These are phyloP conservation scores for Sciurus vulgaris DNA, from an alignment of 2,797 vertebrate species.

Conservation along the genomic window DNA sequence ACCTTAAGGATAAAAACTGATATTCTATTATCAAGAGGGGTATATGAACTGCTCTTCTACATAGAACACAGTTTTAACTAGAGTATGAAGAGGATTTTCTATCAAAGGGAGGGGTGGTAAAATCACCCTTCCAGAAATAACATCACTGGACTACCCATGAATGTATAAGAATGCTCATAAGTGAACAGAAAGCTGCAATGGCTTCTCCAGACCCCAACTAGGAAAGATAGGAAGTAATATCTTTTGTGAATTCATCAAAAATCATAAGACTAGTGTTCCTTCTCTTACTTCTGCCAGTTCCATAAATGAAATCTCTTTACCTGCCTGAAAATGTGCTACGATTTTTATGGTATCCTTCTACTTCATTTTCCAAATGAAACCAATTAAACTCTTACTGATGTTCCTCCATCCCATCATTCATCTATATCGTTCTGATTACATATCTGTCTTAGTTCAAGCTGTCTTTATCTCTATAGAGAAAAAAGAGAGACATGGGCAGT, in stretches of 20 bases:
- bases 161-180: background rate
- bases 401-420: background rate
- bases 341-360: background rate
- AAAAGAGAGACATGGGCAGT: background rate
- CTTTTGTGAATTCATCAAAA: background rate
- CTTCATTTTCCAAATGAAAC: slow-evolving; percentile 28
- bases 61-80: background rate
- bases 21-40: background rate
- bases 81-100: background rate
- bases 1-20: background rate
- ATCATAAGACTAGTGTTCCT: background rate
- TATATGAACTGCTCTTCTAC: background rate
- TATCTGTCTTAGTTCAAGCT: background rate
- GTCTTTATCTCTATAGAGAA: background rate
- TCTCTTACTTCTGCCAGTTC: background rate
- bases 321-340: background rate
- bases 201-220: no score
- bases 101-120: background rate
- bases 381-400: background rate
- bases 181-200: background rate
- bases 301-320: background rate
- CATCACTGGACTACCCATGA: background rate
- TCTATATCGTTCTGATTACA: background rate
- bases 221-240: background rate
- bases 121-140: background rate